A percentile compares a stretch with the other conserved stretches of the same genome.
phyloP scores from a whole-genome alignment of 2,113 vertebrate species.

The Bettongia penicillata region DNA sequence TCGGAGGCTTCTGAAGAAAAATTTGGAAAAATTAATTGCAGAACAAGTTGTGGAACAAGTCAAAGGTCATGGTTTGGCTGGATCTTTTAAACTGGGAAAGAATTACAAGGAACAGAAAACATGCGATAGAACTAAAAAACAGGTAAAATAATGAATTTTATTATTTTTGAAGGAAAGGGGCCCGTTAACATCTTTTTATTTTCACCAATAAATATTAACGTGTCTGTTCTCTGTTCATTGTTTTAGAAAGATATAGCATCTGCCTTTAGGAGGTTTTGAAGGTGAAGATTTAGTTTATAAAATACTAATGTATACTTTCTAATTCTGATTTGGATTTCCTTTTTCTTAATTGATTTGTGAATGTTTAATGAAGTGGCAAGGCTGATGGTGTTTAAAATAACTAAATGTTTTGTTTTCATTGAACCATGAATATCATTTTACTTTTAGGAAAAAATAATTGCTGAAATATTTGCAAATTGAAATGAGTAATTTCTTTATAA shows the following conservation, averaged over 20 bases:
- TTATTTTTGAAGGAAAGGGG: neutral
- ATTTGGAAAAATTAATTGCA: constrained; percentile 91
- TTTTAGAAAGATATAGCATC: neutral
- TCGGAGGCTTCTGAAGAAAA: constrained; percentile 92
- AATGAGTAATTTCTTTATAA: constrained; percentile 15
- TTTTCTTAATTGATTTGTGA: constrained; percentile 12
- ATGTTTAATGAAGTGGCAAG: constrained; percentile 20
- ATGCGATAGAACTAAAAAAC: constrained; percentile 84
- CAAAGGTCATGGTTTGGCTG: constrained; percentile 95
- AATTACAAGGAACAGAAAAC: constrained; percentile 94
- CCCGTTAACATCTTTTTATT: neutral
- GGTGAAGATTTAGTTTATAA: neutral
- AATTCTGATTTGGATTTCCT: constrained; percentile 21
- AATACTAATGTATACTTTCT: neutral
- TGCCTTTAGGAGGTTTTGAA: constrained; percentile 15
- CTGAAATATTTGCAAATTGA: neutral
- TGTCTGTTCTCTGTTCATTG: neutral
- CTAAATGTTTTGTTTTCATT: neutral
- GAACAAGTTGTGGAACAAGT: constrained; percentile 93
- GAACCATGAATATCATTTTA: constrained; percentile 2
- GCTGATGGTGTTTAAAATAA: constrained; percentile 22
- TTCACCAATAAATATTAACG: neutral
- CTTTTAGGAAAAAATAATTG: constrained; percentile 45
- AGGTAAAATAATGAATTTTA: constrained; percentile 81
- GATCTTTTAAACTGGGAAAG: constrained; percentile 95